Conservation (phyloP, 2,797 vertebrate genomes). For the Paedocypris micromegethes region DNA sequence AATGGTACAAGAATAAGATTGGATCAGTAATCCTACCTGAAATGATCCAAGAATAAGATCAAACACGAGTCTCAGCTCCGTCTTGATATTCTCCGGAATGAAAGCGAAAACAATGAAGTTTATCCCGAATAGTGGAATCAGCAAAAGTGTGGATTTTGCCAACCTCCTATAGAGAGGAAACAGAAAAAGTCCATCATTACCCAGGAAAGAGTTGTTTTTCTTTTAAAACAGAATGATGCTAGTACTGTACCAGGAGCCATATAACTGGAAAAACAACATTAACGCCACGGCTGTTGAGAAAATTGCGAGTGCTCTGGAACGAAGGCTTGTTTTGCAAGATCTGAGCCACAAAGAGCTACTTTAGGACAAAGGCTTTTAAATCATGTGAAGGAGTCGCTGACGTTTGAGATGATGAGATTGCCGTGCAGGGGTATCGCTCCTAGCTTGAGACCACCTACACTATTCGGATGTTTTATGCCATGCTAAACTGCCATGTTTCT, state of each 20-base stretch:
- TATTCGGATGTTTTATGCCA: conserved; percentile 26
- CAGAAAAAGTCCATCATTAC: conserved; percentile 18
- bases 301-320: conserved; percentile 44
- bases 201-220: neutral
- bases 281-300: conserved; percentile 23
- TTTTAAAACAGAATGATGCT: conserved; percentile 4
- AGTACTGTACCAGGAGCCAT: conserved; percentile 7
- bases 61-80: conserved; percentile 80
- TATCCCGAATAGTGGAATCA: conserved; percentile 93
- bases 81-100: conserved; percentile 86
- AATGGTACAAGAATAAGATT: neutral
- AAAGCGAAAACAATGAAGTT: conserved; percentile 94
- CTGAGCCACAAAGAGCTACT: conserved; percentile 53
- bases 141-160: conserved; percentile 89
- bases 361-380: conserved; percentile 44
- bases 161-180: conserved; percentile 75
- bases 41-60: conserved; percentile 92
- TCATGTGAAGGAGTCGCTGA: conserved; percentile 41
- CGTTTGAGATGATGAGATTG: conserved; percentile 41
- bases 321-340: conserved; percentile 45
- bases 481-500: conserved; percentile 39
- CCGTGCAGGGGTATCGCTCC: conserved; percentile 15
- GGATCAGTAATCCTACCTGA: conserved; percentile 72
- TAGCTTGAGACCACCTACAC: conserved; percentile 19
- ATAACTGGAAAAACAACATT: conserved; percentile 32